These are phyloP conservation scores for Thermophis baileyi DNA, from an alignment of 2,113 vertebrate species.

Conservation along the genomic window DNA sequence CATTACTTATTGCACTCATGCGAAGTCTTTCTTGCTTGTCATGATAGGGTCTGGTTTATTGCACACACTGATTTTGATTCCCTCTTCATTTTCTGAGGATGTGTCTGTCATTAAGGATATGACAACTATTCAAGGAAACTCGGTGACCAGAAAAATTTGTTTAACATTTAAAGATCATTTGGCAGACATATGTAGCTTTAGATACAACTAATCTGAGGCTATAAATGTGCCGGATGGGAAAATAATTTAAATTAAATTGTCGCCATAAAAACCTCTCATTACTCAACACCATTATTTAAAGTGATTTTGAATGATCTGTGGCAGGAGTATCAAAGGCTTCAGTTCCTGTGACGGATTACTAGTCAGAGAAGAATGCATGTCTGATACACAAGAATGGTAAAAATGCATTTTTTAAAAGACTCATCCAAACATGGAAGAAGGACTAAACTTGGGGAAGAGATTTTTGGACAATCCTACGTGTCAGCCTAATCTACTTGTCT, in stretches of 20 bases:
- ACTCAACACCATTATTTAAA: slow-evolving; percentile 16
- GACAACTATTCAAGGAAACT: neutral
- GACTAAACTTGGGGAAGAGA: neutral
- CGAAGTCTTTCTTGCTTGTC: neutral
- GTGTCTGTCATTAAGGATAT: neutral
- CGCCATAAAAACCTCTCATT: neutral
- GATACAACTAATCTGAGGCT: slow-evolving; percentile 8
- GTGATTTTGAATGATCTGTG: neutral
- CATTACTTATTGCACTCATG: neutral
- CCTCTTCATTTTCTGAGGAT: neutral
- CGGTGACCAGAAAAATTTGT: neutral
- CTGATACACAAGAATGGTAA: neutral
- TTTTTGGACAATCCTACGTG: neutral
- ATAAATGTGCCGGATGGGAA: slow-evolving; percentile 11
- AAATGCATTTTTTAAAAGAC: slow-evolving; percentile 15
- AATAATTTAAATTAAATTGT: neutral
- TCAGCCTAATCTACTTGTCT: neutral
- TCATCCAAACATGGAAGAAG: neutral
- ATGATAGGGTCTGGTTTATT: neutral
- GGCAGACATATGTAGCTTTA: neutral
- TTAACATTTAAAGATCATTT: slow-evolving; percentile 24
- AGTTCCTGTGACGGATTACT: neutral
- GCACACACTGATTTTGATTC: neutral
- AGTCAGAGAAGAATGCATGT: neutral
- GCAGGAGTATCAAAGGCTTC: slow-evolving; percentile 19